phyloP scores from a whole-genome alignment of 2,113 vertebrate genomes.

The Hydrochoerus hydrochaeris region DNA sequence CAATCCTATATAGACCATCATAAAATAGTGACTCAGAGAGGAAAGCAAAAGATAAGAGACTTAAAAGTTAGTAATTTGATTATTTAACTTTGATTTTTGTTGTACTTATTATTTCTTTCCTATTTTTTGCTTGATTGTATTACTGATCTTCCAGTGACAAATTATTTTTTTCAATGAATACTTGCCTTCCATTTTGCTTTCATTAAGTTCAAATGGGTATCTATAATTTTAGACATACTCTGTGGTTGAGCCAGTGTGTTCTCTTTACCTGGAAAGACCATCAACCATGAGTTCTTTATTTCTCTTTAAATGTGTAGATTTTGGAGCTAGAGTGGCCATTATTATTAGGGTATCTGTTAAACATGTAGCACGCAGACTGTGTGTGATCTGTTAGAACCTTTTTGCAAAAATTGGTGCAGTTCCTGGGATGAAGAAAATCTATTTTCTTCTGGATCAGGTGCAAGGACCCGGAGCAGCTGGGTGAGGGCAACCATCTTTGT shows the following conservation, averaged over 20 bases:
- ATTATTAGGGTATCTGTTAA: not conserved
- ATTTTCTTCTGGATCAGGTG: not conserved
- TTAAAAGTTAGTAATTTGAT: not conserved
- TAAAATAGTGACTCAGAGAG: not conserved
- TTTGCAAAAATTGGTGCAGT: not conserved
- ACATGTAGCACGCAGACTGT: not conserved
- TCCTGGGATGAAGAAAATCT: not conserved
- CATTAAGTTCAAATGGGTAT: not conserved
- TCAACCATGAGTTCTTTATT: not conserved
- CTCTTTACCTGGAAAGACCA: not conserved
- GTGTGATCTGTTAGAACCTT: not conserved
- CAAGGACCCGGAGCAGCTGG: not conserved
- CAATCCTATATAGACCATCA: not conserved
- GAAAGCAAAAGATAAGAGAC: not conserved
- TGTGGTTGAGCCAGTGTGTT: not conserved
- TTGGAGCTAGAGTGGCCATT: not conserved
- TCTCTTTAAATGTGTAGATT: not conserved
- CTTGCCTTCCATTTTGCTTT: not conserved
- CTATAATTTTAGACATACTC: not conserved
- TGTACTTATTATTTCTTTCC: not conserved
- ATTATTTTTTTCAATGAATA: not conserved
- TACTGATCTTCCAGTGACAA: not conserved
- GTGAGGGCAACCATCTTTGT: not conserved
- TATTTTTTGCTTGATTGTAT: not conserved
- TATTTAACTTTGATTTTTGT: not conserved